Percentiles rank a stretch among this genome's conserved stretches.
Conservation (phyloP, 2,888 invertebrate genomes). For the Onchidella celtica region DNA sequence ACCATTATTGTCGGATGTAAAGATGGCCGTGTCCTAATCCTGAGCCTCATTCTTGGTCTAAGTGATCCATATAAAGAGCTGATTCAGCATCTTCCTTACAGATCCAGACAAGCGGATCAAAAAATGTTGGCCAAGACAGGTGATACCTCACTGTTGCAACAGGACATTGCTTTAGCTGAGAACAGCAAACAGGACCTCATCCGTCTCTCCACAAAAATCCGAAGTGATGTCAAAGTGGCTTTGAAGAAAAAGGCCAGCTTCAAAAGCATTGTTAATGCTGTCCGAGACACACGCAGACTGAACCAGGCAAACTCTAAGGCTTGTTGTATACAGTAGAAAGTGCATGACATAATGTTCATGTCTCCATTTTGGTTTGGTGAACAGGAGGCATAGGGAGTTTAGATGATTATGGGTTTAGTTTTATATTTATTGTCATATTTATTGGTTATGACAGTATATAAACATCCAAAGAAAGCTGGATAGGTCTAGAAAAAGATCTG, state of each 20-base stretch:
- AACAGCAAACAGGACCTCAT: conserved; percentile 59
- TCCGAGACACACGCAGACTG: conserved; percentile 55
- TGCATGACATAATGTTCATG: neutral
- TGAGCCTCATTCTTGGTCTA: conserved; percentile 67
- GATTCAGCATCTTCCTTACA: conserved; percentile 64
- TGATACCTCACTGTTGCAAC: conserved; percentile 52
- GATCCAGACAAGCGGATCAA: conserved; percentile 30
- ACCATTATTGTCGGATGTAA: conserved; percentile 73
- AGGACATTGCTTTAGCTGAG: conserved; percentile 59
- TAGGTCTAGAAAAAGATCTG: too few species aligned
- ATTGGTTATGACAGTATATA: too few species aligned
- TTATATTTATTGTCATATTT: too few species aligned
- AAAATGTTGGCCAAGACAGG: neutral
- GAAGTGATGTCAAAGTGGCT: conserved; percentile 49
- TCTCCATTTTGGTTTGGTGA: neutral
- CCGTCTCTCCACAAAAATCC: conserved; percentile 58
- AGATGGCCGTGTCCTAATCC: conserved; percentile 72
- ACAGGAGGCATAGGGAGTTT: too few species aligned
- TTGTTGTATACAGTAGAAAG: conserved; percentile 57
- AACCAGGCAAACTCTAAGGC: conserved; percentile 56
- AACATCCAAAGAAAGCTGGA: too few species aligned
- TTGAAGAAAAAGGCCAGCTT: conserved; percentile 61
- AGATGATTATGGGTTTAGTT: too few species aligned
- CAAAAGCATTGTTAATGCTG: conserved; percentile 63
- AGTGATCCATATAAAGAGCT: conserved; percentile 68